Percentiles rank a stretch among this genome's conserved stretches.
phyloP scores from a whole-genome alignment of 37 sponge, comb jelly and placozoan genomes.

The Bolinopsis microptera region DNA sequence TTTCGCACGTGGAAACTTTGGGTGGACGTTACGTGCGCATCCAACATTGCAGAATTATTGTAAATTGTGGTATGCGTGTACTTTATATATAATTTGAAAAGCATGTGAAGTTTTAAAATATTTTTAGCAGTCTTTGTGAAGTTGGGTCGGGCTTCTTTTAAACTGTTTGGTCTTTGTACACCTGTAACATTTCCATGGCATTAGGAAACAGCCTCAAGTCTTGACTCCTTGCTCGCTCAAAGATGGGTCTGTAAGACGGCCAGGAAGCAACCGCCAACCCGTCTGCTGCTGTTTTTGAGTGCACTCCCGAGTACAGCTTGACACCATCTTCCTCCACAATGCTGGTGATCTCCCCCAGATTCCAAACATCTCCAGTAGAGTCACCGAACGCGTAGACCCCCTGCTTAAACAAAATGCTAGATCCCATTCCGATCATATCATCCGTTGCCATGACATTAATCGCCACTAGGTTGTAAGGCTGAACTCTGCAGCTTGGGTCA shows the following conservation, averaged over 20 bases:
- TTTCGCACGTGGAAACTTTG: no score
- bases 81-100: no score
- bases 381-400: background rate
- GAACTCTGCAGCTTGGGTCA: background rate
- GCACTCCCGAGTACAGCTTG: background rate
- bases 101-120: no score
- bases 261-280: background rate
- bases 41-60: no score
- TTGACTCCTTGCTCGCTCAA: background rate
- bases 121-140: no score
- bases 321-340: background rate
- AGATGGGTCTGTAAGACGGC: background rate
- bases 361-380: background rate
- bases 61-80: no score
- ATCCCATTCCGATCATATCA: constrained; percentile 31
- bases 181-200: background rate
- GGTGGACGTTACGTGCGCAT: no score
- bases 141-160: no score
- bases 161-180: background rate
- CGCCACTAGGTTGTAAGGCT: background rate
- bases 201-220: constrained; percentile 1
- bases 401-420: constrained; percentile 39
- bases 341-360: background rate
- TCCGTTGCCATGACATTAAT: background rate
- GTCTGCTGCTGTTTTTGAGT: background rate